Evolutionary conservation across 2,797 vertebrate species (phyloP).

Genomic region (Leuciscus waleckii): DNA sequence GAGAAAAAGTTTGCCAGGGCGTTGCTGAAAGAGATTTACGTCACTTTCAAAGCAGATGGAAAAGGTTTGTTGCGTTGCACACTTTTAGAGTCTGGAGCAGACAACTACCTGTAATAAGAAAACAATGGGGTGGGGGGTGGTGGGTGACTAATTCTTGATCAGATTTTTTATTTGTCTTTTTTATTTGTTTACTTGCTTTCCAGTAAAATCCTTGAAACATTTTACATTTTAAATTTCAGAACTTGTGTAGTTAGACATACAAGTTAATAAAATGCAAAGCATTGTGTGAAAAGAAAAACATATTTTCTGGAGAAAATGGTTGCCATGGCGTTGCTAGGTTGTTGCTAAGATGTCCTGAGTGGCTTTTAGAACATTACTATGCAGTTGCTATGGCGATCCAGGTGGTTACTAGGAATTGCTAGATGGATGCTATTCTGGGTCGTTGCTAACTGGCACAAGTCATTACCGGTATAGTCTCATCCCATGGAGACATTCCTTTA

Average conservation of each 20-base stretch:
- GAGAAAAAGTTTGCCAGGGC: not conserved
- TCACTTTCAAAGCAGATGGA: slow-evolving; percentile 97
- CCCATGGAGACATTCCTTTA: not conserved
- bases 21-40: slow-evolving; percentile 87
- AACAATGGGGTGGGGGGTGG: not conserved
- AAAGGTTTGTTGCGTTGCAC: slow-evolving; percentile 77
- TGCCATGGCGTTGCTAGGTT: not conserved
- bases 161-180: no score
- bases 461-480: not conserved
- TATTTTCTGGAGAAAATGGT: not conserved
- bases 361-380: not conserved
- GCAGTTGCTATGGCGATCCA: not conserved
- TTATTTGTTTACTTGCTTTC: no score
- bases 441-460: not conserved
- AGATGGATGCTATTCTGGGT: not conserved
- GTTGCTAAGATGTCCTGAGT: not conserved
- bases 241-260: no score
- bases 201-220: no score
- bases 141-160: no score
- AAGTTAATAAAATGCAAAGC: no score
- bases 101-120: not conserved
- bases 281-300: no score
- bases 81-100: not conserved
- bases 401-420: not conserved
- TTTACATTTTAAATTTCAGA: no score